Evolutionary conservation across 1,140 invertebrate genomes (phyloP).

Genomic region (Drosophila parvula): DNA sequence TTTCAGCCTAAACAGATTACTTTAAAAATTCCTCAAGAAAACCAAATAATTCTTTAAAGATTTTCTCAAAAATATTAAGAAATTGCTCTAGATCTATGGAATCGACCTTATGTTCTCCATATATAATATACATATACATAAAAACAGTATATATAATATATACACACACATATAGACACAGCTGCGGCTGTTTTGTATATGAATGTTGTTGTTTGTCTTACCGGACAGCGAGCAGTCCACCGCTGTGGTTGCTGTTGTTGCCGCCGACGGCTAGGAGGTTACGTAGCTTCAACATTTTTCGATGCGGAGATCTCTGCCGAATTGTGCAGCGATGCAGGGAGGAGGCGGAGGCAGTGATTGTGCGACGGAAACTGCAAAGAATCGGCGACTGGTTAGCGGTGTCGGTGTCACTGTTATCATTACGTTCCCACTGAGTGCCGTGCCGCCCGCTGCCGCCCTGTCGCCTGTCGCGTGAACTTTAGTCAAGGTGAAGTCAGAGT

Average conservation of each 20-base stretch:
- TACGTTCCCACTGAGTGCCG: slow-evolving; percentile 11
- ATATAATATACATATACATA: slow-evolving; percentile 3
- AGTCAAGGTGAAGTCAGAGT: slow-evolving; percentile 81
- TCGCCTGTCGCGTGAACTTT: slow-evolving; percentile 61
- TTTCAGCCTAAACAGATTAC: not conserved
- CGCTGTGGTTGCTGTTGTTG: slow-evolving; percentile 32
- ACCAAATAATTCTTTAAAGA: no score
- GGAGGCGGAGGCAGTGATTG: slow-evolving; percentile 28
- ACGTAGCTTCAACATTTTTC: slow-evolving; percentile 75
- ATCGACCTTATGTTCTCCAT: slow-evolving; percentile 13
- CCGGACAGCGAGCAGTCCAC: slow-evolving; percentile 39
- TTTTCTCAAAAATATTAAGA: not conserved
- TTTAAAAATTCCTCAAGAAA: not conserved
- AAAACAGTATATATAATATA: not conserved
- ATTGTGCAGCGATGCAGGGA: slow-evolving; percentile 20
- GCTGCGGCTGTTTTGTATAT: slow-evolving; percentile 13
- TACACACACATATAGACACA: slow-evolving; percentile 11
- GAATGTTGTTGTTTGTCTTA: slow-evolving; percentile 36
- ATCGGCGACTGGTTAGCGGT: slow-evolving; percentile 54
- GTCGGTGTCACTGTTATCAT: slow-evolving; percentile 63
- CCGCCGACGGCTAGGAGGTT: slow-evolving; percentile 57
- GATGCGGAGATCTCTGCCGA: slow-evolving; percentile 22
- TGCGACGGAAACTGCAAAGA: slow-evolving; percentile 57
- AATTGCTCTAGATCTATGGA: not conserved
- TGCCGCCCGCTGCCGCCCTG: slow-evolving; percentile 42